These are phyloP conservation scores for Eueides isabella DNA, from an alignment of 1,140 invertebrate genomes.

Conservation along the genomic window DNA sequence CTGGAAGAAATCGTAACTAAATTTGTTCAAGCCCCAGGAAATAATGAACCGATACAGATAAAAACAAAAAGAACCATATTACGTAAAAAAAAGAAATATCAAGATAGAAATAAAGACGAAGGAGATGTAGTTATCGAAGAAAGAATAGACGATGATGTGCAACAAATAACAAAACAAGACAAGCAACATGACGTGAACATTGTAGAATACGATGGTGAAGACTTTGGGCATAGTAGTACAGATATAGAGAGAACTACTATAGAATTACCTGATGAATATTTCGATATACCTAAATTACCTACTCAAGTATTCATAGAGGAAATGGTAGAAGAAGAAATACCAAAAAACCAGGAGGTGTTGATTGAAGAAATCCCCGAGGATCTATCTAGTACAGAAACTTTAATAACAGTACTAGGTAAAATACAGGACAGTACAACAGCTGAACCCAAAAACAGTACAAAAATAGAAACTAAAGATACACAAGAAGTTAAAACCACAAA, in stretches of 20 bases:
- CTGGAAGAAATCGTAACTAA: slow-evolving; percentile 83
- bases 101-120: slow-evolving; percentile 44
- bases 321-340: slow-evolving; percentile 64
- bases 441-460: no score
- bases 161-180: slow-evolving; percentile 30
- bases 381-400: slow-evolving; percentile 26
- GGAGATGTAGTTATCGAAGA: slow-evolving; percentile 80
- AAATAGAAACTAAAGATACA: background rate
- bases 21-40: slow-evolving; percentile 78
- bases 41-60: slow-evolving; percentile 76
- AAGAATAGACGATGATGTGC: slow-evolving; percentile 68
- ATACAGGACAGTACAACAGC: no score
- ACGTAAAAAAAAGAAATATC: slow-evolving; percentile 64
- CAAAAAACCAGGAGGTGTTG: slow-evolving; percentile 7
- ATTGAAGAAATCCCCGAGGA: slow-evolving; percentile 16
- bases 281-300: slow-evolving; percentile 56
- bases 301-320: slow-evolving; percentile 65
- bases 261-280: slow-evolving; percentile 68
- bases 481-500: no score
- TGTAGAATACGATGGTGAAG: slow-evolving; percentile 69
- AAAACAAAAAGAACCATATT: slow-evolving; percentile 82
- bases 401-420: no score
- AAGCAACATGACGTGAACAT: slow-evolving; percentile 59
- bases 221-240: slow-evolving; percentile 34
- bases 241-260: slow-evolving; percentile 57